Percentiles rank a stretch among this genome's conserved stretches.
Conservation (phyloP, 2,797 vertebrate species). For the Xiphorhynchus erythropygius region DNA sequence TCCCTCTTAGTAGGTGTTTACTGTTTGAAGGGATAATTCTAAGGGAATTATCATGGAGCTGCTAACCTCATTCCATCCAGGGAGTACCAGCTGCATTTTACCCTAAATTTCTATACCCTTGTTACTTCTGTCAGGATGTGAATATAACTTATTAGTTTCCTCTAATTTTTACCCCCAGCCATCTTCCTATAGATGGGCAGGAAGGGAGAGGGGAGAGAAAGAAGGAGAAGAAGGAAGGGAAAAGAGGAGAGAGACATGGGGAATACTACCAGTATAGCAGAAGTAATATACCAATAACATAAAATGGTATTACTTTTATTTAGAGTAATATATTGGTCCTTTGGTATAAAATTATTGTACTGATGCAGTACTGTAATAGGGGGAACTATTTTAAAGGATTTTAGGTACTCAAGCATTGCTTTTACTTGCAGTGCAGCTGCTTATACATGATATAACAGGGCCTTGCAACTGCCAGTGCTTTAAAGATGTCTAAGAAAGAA, state of each 20-base stretch:
- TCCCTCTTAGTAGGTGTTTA: not conserved
- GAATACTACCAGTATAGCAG: not conserved
- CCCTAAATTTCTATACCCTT: not conserved
- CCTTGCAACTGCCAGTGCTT: not conserved
- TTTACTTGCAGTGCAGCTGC: not conserved
- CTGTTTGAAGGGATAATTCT: no score
- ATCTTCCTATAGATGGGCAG: not conserved
- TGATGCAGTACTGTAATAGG: not conserved
- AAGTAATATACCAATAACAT: not conserved
- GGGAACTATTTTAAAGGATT: not conserved
- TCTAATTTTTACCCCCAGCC: not conserved
- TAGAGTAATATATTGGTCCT: not conserved
- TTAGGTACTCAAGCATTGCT: not conserved
- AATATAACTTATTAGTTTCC: not conserved
- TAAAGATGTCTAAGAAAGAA: not conserved
- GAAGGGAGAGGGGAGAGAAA: not conserved
- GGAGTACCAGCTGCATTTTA: not conserved
- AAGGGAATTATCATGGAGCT: not conserved
- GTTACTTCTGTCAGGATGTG: not conserved
- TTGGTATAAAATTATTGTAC: not conserved
- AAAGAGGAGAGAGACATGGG: not conserved
- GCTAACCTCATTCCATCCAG: not conserved
- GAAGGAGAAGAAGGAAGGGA: not conserved
- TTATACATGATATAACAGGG: not conserved
- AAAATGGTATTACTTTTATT: not conserved